Percentiles rank a stretch among this genome's conserved stretches.
phyloP scores from a whole-genome alignment of 2,113 vertebrate genomes.

The Gymnorhina tibicen region DNA sequence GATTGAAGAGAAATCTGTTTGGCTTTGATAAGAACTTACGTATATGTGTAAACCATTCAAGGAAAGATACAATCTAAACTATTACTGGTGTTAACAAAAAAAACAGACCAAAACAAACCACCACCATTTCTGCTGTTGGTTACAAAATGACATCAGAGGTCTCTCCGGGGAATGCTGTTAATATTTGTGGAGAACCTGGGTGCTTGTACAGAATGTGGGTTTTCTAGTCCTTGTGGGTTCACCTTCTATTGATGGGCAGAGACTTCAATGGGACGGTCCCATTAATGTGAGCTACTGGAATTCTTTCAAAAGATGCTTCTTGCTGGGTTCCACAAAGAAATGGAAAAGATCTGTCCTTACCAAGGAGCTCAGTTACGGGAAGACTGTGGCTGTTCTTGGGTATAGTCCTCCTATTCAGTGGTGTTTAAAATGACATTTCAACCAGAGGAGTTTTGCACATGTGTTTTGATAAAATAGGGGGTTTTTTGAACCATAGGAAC shows the following conservation, averaged over 20 bases:
- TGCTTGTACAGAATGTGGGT: not conserved
- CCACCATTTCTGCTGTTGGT: not conserved
- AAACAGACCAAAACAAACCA: not conserved
- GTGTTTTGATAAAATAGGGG: not conserved
- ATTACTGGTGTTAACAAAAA: not conserved
- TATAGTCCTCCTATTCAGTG: not conserved
- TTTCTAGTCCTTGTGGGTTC: not conserved
- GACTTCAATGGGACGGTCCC: not conserved
- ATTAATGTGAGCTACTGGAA: not conserved
- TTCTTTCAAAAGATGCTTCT: not conserved
- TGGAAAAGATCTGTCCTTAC: not conserved
- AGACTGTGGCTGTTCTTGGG: not conserved
- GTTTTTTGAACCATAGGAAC: not conserved
- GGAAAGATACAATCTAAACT: not conserved
- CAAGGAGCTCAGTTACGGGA: not conserved
- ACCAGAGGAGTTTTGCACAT: not conserved
- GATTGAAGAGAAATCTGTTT: not conserved
- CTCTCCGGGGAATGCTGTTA: not conserved
- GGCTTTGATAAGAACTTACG: not conserved
- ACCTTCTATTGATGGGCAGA: not conserved
- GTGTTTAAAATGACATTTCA: not conserved
- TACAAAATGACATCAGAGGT: not conserved
- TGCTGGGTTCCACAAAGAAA: not conserved
- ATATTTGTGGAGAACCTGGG: not conserved
- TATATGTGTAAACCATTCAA: not conserved